Conservation (phyloP, 2,888 invertebrate genomes). For the Mesorhabditis spiculigera region DNA sequence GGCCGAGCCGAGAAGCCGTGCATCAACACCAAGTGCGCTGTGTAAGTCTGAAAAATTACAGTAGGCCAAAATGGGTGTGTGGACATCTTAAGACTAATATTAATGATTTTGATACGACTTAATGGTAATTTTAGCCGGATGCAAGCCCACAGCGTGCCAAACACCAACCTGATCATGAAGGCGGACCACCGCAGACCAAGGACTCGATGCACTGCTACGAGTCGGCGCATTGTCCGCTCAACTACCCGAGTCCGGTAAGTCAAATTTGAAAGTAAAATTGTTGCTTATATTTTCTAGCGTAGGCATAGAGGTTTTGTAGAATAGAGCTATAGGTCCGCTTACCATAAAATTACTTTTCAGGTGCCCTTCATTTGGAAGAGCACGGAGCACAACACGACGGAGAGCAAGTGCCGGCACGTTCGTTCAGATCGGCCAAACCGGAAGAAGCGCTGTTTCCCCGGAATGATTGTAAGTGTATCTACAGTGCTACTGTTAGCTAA, state of each 20-base stretch:
- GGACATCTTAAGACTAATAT: neutral
- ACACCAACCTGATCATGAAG: conserved; percentile 54
- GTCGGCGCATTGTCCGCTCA: conserved; percentile 43
- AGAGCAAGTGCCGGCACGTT: conserved; percentile 6
- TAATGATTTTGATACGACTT: neutral
- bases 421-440: conserved; percentile 5
- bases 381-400: conserved; percentile 1
- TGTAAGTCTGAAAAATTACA: conserved; percentile 31
- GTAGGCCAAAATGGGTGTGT: neutral
- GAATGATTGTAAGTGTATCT: too few species aligned
- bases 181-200: conserved; percentile 43
- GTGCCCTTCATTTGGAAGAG: neutral
- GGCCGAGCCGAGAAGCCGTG: conserved; percentile 48
- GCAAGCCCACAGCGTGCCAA: conserved; percentile 50
- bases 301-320: neutral
- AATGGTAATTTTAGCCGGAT: conserved; percentile 38
- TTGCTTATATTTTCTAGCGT: too few species aligned
- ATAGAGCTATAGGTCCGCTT: neutral
- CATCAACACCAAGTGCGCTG: conserved; percentile 47
- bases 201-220: conserved; percentile 46
- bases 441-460: neutral
- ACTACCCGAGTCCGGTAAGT: conserved; percentile 21
- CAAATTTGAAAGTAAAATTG: too few species aligned
- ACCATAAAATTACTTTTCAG: neutral
- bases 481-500: too few species aligned